These are phyloP conservation scores for Hyposoter didymator DNA, from an alignment of 2,888 invertebrate species.

Conservation along the genomic window DNA sequence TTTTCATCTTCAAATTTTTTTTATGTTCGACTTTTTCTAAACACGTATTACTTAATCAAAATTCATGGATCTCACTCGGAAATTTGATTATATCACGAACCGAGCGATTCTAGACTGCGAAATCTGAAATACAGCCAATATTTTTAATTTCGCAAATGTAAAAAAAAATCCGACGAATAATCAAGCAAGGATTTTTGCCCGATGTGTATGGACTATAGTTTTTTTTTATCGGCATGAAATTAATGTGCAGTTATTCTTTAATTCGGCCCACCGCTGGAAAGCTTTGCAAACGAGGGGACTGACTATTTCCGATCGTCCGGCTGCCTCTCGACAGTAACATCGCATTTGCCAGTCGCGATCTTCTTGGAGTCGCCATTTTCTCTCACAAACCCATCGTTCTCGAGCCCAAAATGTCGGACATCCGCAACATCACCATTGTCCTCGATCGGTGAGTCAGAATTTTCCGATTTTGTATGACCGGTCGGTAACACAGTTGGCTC, in stretches of 20 bases:
- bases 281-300: not conserved
- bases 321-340: constrained; percentile 74
- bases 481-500: not conserved
- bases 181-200: too few relatives aligned
- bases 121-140: too few relatives aligned
- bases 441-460: constrained; percentile 8
- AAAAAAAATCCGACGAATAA: not conserved
- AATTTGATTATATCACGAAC: not conserved
- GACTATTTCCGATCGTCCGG: constrained; percentile 65
- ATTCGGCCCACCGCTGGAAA: not conserved
- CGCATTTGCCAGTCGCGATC: constrained; percentile 63
- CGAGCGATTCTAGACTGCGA: not conserved
- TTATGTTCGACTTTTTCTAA: not conserved
- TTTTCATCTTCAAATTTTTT: not conserved
- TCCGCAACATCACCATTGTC: not conserved
- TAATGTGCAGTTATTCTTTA: not conserved
- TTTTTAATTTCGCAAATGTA: not conserved
- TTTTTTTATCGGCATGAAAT: not conserved
- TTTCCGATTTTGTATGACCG: not conserved
- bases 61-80: not conserved
- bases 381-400: constrained; percentile 71
- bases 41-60: not conserved
- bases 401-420: constrained; percentile 38
- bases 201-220: too few relatives aligned
- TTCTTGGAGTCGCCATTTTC: constrained; percentile 58